phyloP scores from a whole-genome alignment of 2,113 vertebrate species.

The Emberiza fucata region DNA sequence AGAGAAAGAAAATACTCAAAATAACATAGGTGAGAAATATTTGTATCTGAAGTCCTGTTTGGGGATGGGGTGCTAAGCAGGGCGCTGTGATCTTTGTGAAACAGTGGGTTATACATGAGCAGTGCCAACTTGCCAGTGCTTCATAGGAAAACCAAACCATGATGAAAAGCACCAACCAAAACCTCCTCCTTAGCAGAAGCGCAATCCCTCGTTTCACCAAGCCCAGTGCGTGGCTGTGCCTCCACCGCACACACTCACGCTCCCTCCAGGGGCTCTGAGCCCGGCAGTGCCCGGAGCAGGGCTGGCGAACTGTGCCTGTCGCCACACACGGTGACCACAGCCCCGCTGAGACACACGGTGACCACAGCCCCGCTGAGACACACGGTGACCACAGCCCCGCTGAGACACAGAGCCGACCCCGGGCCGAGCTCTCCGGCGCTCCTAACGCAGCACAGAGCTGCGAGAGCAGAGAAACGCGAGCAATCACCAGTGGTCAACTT shows the following conservation, averaged over 20 bases:
- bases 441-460: neutral
- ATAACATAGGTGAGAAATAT: neutral
- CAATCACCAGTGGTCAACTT: neutral
- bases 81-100: neutral
- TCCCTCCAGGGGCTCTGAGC: neutral
- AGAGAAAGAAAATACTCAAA: neutral
- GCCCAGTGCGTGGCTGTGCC: neutral
- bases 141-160: neutral
- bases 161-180: neutral
- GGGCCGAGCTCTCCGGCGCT: neutral
- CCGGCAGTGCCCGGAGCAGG: rapidly evolving
- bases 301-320: rapidly evolving
- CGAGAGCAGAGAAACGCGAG: neutral
- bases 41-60: neutral
- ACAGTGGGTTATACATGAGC: rapidly evolving
- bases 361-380: neutral
- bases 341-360: rapidly evolving
- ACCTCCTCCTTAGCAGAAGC: neutral
- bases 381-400: rapidly evolving
- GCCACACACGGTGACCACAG: rapidly evolving
- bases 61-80: neutral
- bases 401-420: rapidly evolving
- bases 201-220: neutral
- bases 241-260: neutral
- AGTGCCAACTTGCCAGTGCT: neutral